phyloP scores from a whole-genome alignment of 2,797 vertebrate genomes.

The Chlorospingus flavigularis region DNA sequence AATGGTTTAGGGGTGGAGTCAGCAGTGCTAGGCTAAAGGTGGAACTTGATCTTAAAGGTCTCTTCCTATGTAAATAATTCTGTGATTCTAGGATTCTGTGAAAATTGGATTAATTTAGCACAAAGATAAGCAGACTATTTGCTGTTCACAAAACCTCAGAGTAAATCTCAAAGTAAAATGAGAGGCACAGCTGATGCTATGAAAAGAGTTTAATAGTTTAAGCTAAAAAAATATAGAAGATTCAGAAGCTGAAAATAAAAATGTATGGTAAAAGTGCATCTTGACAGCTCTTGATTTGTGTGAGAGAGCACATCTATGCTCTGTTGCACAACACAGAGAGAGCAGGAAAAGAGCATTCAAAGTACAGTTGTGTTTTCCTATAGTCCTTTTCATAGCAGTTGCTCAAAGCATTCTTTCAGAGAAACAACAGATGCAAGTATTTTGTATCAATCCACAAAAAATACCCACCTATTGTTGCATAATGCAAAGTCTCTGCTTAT shows the following conservation, averaged over 20 bases:
- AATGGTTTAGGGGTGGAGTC: neutral
- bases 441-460: neutral
- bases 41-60: neutral
- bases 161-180: conserved; percentile 55
- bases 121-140: conserved; percentile 53
- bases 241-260: neutral
- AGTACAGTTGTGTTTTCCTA: neutral
- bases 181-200: conserved; percentile 11
- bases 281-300: neutral
- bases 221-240: neutral
- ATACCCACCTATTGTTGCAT: neutral
- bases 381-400: neutral
- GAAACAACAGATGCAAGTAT: neutral
- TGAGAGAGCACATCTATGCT: neutral
- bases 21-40: neutral
- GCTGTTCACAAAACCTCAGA: conserved; percentile 1
- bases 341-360: neutral
- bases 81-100: neutral
- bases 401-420: neutral
- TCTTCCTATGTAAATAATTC: neutral
- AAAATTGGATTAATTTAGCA: conserved; percentile 47
- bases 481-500: neutral
- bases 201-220: neutral
- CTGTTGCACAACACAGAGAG: neutral
- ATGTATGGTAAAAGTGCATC: neutral